A percentile compares a stretch with the other conserved stretches of the same genome.
Evolutionary conservation across 2,888 invertebrate species (phyloP).

Genomic region (Nomada hirtipes): DNA sequence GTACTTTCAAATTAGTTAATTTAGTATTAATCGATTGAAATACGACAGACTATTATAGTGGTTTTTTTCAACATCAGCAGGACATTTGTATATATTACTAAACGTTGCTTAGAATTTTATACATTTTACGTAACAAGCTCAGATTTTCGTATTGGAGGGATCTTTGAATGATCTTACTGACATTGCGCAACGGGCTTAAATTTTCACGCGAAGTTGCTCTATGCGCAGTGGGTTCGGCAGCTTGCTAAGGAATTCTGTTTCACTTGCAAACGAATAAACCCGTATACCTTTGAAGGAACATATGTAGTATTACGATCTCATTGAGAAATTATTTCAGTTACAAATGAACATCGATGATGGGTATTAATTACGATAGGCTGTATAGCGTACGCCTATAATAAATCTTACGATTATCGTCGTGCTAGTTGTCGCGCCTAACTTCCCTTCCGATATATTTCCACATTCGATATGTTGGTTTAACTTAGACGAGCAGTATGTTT

Average conservation of each 20-base stretch:
- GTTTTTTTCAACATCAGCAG: neutral
- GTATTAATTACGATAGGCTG: conserved; percentile 71
- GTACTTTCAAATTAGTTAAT: conserved; percentile 56
- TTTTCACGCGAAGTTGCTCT: conserved; percentile 36
- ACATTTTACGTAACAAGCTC: conserved; percentile 27
- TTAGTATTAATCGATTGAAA: conserved; percentile 45
- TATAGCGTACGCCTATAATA: conserved; percentile 44
- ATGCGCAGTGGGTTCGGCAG: conserved; percentile 63
- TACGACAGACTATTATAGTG: conserved; percentile 6
- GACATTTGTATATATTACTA: conserved; percentile 9
- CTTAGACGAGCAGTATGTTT: conserved; percentile 48
- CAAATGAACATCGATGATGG: conserved; percentile 65
- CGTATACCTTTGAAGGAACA: conserved; percentile 1
- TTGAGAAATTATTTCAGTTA: conserved; percentile 73
- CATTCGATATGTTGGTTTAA: conserved; percentile 44
- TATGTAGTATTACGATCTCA: conserved; percentile 79
- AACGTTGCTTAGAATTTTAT: conserved; percentile 34
- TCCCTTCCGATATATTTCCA: conserved; percentile 30
- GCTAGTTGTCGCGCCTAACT: neutral
- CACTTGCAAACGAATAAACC: conserved; percentile 15
- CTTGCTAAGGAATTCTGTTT: conserved; percentile 55
- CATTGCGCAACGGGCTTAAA: conserved; percentile 55
- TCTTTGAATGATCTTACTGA: conserved; percentile 26
- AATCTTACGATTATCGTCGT: conserved; percentile 33
- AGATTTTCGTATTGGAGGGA: conserved; percentile 35